Conservation (phyloP, 2,888 invertebrate species). For the Parapristionchus giblindavisi region DNA sequence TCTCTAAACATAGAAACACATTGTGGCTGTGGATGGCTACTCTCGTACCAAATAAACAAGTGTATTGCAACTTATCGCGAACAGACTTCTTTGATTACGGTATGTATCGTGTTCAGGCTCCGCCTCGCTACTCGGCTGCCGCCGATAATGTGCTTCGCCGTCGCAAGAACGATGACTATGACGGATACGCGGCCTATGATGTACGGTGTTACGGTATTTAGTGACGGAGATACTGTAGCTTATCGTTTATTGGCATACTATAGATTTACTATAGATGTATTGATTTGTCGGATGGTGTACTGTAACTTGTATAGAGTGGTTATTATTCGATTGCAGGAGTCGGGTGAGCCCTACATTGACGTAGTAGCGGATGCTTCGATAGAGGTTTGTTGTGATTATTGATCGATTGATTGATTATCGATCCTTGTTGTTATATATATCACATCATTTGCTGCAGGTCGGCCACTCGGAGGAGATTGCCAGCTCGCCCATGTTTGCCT, state of each 20-base stretch:
- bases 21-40: too few species aligned
- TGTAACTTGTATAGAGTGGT: not conserved
- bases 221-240: not conserved
- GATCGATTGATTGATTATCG: too few species aligned
- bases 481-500: not conserved
- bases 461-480: constrained; percentile 33
- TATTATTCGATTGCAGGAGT: constrained; percentile 11
- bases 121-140: constrained; percentile 17
- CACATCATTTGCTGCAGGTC: too few species aligned
- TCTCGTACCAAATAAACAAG: too few species aligned
- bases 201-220: not conserved
- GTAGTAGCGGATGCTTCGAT: constrained; percentile 35
- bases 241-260: too few species aligned
- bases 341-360: constrained; percentile 37
- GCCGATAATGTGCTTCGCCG: constrained; percentile 25
- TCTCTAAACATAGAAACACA: too few species aligned
- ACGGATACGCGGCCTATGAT: constrained; percentile 27
- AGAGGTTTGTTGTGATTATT: too few species aligned
- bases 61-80: too few species aligned
- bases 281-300: too few species aligned
- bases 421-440: too few species aligned
- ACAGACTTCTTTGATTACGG: too few species aligned
- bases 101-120: constrained; percentile 20
- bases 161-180: not conserved
- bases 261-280: too few species aligned